Evolutionary conservation across 2,797 vertebrate genomes (phyloP), one percentile per base, ranked within the genome.

Genomic region (Lagorchestes hirsutus): DNA sequence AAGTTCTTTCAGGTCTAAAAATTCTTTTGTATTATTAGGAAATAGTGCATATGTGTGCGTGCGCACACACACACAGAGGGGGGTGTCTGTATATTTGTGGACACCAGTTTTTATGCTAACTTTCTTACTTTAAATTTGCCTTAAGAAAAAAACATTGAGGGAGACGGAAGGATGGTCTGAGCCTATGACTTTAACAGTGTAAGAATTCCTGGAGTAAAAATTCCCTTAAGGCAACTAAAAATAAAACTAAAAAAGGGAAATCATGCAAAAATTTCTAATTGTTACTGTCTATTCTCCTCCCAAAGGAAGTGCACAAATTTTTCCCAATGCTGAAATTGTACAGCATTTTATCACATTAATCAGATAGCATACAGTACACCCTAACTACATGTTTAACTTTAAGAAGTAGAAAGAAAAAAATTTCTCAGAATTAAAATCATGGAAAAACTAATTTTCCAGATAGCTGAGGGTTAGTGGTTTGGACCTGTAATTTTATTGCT

Each of bases 201-300:
- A 87, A 46, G 40, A 87, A 87, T 87, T 46, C n/a, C 40, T 87
- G 14, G 5, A 16, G 62, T n/a, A 5, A 62, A 67, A n/a, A 62
- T 3, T 29, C 59, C 31, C 31, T 62, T 34, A 34, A 62, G 12
- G 59, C 12, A 62, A 92, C 54, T 13, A 57, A 95, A 94, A 92
- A 27, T 92, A 93, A 95, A 74, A 34, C 52, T 50, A 58, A 40
- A 55, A 82, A 93, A 96, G 59, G 74, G 55, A 96, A 97, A 55
- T 46, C 29, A 91, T 50, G 46, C 55, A 55, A 5, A 11, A 67
- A n/a, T 16, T 67, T 40, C 55, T 67, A 57, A 46, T 29, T 50
- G 8, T 28, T 50, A 93, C 29, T 46, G 40, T 50, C 40, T 50
- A 54, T 12, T 90, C 55, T 67, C 22, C 24, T 67, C 40, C 92